Evolutionary conservation across 2,888 invertebrate species (phyloP), one percentile per base, ranked within the genome.

Genomic region (Campoplex capitator): DNA sequence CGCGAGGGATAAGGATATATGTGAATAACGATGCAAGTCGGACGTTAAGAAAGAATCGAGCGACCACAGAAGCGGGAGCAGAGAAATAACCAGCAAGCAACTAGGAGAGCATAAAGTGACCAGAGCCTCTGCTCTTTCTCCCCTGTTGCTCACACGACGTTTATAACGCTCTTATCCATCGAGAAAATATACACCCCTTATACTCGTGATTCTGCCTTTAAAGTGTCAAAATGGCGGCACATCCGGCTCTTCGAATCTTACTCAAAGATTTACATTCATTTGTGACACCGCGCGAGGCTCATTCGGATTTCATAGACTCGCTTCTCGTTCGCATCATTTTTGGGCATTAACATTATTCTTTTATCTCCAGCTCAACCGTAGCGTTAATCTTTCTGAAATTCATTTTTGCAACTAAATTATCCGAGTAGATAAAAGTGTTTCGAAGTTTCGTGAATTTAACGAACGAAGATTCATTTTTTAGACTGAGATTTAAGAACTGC

Each of bases 51-150:
- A 67, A 56, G 65, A 74, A 81, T 74, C 77, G 74, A 73, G 56
- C 56, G 67, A 78, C 54, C 88, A 86, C 68, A 86, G 82, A 81
- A 86, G 80, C 81, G 80, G 80, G 76, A 83, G 83, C 80, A 84
- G 68, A 85, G 70, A 84, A 82, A 81, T 73, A 78, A 62, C 67
- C 76, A 67, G 67, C 68, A 18, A 70, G 74, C 81, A 84, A 81
- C 86, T 87, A 84, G 86, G 86, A 82, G 84, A 87, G 45, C 84
- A 87, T 77, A 79, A 84, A 70, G 71, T 79, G 76, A 78, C 35
- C 83, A 68, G 71, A 87, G 79, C 62, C 51, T 74, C 65, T 71
- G 23, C 65, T 38, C 42, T 75, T 51, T 51, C 42, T 38, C 28
- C 48, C n/a, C 32, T 68, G 54, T 56, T 67, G 65, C 45, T 83